Evolutionary conservation across 1,140 invertebrate genomes (phyloP).

Genomic region (Hormaphis cornu): DNA sequence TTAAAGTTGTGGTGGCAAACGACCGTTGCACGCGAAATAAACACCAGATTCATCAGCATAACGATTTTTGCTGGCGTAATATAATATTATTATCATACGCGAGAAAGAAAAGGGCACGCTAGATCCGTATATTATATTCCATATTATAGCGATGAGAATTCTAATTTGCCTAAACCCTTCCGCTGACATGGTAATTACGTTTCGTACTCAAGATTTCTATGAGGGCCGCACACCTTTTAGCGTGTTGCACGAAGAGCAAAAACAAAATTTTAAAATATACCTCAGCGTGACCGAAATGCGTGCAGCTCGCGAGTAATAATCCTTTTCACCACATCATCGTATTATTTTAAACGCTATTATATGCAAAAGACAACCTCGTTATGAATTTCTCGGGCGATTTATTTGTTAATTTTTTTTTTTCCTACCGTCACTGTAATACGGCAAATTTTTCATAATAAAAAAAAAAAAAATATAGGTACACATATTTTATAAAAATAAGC

Average conservation of each 20-base stretch:
- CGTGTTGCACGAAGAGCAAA: too few relatives aligned
- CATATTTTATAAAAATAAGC: too few relatives aligned
- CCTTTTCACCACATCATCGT: conserved; percentile 23
- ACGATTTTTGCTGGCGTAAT: too few relatives aligned
- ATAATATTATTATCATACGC: too few relatives aligned
- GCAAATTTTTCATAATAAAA: neutral
- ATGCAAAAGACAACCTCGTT: conserved; percentile 30
- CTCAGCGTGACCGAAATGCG: conserved; percentile 26
- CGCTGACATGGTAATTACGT: conserved; percentile 1
- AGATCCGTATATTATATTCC: neutral
- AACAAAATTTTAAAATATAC: neutral
- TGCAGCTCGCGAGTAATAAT: conserved; percentile 28
- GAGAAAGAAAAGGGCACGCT: too few relatives aligned
- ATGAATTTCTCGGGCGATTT: conserved; percentile 18
- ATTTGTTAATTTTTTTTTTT: conserved; percentile 11
- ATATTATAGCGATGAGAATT: conserved; percentile 19
- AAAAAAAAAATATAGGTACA: neutral
- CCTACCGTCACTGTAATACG: neutral
- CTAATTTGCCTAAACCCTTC: neutral
- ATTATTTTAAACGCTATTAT: conserved; percentile 20
- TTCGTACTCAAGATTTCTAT: neutral
- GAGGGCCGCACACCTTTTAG: neutral
- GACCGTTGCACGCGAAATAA: too few relatives aligned
- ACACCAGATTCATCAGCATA: too few relatives aligned
- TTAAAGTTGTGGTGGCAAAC: too few relatives aligned